Conservation (phyloP, 2,113 vertebrate genomes). For the Zosterops hypoxanthus region DNA sequence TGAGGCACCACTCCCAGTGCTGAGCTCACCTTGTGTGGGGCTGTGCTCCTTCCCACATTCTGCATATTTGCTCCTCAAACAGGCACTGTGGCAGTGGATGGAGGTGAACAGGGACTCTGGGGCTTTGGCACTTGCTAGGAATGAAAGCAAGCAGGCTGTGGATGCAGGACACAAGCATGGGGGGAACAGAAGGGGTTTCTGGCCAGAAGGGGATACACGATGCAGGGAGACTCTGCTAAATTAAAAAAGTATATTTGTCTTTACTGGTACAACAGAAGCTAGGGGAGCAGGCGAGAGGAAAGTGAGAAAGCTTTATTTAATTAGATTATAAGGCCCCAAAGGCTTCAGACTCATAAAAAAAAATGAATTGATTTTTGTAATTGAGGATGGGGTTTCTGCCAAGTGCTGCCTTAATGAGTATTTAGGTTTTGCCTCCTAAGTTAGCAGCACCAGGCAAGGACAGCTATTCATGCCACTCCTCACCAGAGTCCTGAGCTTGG, state of each 20-base stretch:
- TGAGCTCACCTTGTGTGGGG: not conserved
- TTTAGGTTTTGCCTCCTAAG: slow-evolving; percentile 37
- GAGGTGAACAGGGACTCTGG: not conserved
- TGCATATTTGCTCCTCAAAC: not conserved
- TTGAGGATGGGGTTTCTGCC: slow-evolving; percentile 57
- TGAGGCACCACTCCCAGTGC: accelerated
- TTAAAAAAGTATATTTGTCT: slow-evolving; percentile 51
- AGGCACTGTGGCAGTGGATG: not conserved
- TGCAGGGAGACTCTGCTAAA: slow-evolving; percentile 20
- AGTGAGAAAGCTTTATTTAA: slow-evolving; percentile 56
- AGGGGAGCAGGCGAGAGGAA: slow-evolving; percentile 20
- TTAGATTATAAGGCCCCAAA: slow-evolving; percentile 63
- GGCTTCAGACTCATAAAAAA: slow-evolving; percentile 45
- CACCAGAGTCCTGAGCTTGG: not conserved
- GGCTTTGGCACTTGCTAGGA: not conserved
- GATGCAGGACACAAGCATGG: not conserved
- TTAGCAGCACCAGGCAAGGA: not conserved
- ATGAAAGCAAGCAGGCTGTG: not conserved
- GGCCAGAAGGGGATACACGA: not conserved
- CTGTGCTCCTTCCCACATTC: not conserved
- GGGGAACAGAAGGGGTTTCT: not conserved
- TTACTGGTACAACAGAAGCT: slow-evolving; percentile 5
- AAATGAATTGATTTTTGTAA: slow-evolving; percentile 48
- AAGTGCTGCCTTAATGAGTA: slow-evolving; percentile 42
- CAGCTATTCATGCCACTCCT: not conserved